These are phyloP conservation scores for Paramormyrops hopkinsi DNA, from an alignment of 2,797 vertebrate species.

Conservation along the genomic window DNA sequence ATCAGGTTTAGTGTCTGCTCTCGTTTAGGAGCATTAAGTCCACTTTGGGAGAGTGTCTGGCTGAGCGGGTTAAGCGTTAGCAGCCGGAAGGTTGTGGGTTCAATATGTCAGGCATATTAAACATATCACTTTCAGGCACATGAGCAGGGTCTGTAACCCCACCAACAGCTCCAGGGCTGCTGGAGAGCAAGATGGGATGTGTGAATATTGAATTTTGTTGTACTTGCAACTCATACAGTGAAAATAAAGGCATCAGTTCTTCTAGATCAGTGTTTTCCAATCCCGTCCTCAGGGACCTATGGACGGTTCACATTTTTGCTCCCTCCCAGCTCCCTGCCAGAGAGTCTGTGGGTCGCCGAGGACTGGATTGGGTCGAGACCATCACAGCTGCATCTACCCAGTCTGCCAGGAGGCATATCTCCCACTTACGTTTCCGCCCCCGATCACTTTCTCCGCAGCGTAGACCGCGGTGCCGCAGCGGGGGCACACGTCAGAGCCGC, in stretches of 20 bases:
- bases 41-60: not conserved
- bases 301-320: not conserved
- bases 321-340: not conserved
- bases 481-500: constrained; percentile 75
- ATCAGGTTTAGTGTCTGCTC: not conserved
- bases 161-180: not conserved
- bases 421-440: constrained; percentile 81
- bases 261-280: not conserved
- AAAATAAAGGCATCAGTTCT: not conserved
- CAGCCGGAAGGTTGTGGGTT: not conserved
- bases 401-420: not conserved
- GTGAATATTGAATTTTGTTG: not conserved
- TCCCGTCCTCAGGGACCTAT: not conserved
- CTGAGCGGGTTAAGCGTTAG: not conserved
- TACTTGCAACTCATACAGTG: not conserved
- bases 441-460: constrained; percentile 89
- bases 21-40: not conserved
- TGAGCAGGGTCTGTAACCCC: not conserved
- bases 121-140: not conserved
- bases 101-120: not conserved
- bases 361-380: not conserved
- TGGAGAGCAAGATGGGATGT: not conserved
- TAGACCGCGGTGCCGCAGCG: constrained; percentile 82
- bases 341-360: not conserved
- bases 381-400: not conserved